A percentile compares a stretch with the other conserved stretches of the same genome.
phyloP scores from a whole-genome alignment of 1,140 invertebrate genomes.

The Coenobita brevimanus region DNA sequence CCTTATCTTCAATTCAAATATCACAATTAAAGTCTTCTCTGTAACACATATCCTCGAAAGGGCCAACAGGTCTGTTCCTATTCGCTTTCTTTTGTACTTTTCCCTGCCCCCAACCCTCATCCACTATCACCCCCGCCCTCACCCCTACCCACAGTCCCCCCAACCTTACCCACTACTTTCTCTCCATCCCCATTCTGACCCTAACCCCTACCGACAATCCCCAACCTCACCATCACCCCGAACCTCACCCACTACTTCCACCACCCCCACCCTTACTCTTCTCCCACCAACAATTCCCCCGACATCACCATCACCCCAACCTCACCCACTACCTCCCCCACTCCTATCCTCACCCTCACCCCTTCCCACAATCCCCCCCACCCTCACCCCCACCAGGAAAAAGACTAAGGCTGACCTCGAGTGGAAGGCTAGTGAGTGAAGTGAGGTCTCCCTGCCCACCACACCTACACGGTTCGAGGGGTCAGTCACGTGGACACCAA shows the following conservation, averaged over 20 bases:
- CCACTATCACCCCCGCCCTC: not conserved
- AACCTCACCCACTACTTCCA: not conserved
- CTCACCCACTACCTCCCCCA: not conserved
- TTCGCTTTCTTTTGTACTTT: too few relatives aligned
- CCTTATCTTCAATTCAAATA: too few relatives aligned
- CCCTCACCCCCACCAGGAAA: constrained; percentile 11
- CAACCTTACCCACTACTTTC: not conserved
- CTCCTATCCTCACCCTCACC: not conserved
- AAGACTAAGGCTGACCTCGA: too few relatives aligned
- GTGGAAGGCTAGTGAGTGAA: too few relatives aligned
- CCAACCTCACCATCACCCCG: not conserved
- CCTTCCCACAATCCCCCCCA: not conserved
- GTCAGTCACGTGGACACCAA: too few relatives aligned
- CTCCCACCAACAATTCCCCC: not conserved
- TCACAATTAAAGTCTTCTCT: too few relatives aligned
- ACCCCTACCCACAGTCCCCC: too few relatives aligned
- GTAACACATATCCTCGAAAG: too few relatives aligned
- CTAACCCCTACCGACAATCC: not conserved
- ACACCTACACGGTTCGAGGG: too few relatives aligned
- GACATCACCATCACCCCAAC: not conserved
- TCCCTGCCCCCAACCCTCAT: too few relatives aligned
- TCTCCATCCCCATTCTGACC: not conserved
- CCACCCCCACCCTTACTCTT: not conserved
- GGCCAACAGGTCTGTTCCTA: too few relatives aligned
- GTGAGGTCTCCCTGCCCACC: too few relatives aligned